phyloP scores from a whole-genome alignment of 2,113 vertebrate genomes.

The Gambusia affinis region DNA sequence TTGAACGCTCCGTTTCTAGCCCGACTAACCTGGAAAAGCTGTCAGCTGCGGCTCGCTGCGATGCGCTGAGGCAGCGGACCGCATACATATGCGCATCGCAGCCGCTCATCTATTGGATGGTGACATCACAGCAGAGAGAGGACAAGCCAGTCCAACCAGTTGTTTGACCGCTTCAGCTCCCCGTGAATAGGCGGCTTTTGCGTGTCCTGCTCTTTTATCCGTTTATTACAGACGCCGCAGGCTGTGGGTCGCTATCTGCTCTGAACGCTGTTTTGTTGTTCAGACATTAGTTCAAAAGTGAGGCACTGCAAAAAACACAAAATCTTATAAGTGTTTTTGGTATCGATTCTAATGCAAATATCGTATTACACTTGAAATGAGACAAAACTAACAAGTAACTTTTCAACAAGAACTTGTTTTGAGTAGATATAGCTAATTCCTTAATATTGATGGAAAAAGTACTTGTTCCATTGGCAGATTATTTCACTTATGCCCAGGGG shows the following conservation, averaged over 20 bases:
- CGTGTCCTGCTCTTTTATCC: conserved; percentile 47
- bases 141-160: conserved; percentile 64
- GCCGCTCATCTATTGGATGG: conserved; percentile 81
- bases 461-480: no score
- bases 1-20: conserved; percentile 53
- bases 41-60: conserved; percentile 81
- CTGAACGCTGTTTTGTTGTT: not conserved
- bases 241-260: conserved; percentile 34
- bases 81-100: conserved; percentile 78
- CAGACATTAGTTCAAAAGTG: conserved; percentile 10
- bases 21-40: conserved; percentile 78
- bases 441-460: no score
- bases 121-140: conserved; percentile 81
- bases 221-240: conserved; percentile 38
- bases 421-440: no score
- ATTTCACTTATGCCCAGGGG: no score
- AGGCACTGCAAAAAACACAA: no score
- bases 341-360: no score
- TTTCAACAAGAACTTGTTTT: no score
- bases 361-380: no score
- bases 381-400: no score
- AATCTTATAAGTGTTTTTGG: no score
- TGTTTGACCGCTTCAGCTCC: conserved; percentile 44
- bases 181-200: conserved; percentile 55
- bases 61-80: conserved; percentile 65